Conservation (phyloP, 2,888 invertebrate species). For the Ptilodon capucinus region DNA sequence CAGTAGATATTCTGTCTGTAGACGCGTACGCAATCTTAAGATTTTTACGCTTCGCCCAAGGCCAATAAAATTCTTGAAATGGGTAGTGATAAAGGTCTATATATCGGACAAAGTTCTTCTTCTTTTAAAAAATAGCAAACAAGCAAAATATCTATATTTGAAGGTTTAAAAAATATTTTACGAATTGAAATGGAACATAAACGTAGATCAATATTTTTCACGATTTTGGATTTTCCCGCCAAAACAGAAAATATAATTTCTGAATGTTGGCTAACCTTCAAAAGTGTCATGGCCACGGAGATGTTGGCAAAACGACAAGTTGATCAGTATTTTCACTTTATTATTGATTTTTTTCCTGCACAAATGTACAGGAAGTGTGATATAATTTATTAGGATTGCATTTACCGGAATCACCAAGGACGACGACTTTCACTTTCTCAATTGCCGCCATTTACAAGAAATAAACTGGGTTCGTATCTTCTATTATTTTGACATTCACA, state of each 20-base stretch:
- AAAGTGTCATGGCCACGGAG: slow-evolving; percentile 63
- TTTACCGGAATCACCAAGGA: slow-evolving; percentile 95
- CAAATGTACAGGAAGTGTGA: slow-evolving; percentile 36
- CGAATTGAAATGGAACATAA: too few species aligned
- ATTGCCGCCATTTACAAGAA: slow-evolving; percentile 87
- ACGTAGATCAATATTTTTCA: too few species aligned
- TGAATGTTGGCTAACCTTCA: slow-evolving; percentile 55
- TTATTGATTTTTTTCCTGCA: slow-evolving; percentile 21
- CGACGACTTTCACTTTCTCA: slow-evolving; percentile 94
- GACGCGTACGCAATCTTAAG: too few species aligned
- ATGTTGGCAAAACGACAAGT: slow-evolving; percentile 59
- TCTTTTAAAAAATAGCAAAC: too few species aligned
- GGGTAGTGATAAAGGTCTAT: too few species aligned
- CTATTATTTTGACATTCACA: slow-evolving; percentile 54
- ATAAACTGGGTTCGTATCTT: slow-evolving; percentile 51
- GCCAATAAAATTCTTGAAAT: too few species aligned
- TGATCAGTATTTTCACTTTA: slow-evolving; percentile 30
- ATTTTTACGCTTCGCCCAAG: too few species aligned
- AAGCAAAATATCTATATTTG: too few species aligned
- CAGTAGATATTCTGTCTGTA: too few species aligned
- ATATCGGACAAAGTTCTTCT: too few species aligned
- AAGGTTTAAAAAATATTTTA: too few species aligned
- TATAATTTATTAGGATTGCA: slow-evolving; percentile 32
- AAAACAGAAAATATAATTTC: slow-evolving; percentile 17
- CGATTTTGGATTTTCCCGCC: slow-evolving; percentile 38